A percentile compares a stretch with the other conserved stretches of the same genome.
phyloP scores from a whole-genome alignment of 1,140 invertebrate species.

The Dendrolimus punctatus region DNA sequence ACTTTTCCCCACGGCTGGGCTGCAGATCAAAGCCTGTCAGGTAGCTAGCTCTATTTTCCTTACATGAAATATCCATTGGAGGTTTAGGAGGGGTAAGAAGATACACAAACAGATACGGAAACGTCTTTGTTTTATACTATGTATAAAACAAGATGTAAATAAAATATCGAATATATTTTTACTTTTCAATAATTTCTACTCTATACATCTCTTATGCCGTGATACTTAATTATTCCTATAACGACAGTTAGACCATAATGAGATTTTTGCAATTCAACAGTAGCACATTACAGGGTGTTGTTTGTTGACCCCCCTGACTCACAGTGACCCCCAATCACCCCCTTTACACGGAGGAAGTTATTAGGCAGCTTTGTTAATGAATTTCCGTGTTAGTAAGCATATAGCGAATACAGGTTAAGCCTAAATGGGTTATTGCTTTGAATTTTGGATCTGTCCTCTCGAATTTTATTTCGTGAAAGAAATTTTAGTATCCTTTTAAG shows the following conservation, averaged over 20 bases:
- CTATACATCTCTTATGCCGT: slow-evolving; percentile 21
- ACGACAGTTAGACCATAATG: slow-evolving; percentile 69
- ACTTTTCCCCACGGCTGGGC: too few relatives aligned
- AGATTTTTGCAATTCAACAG: slow-evolving; percentile 70
- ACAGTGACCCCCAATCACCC: slow-evolving; percentile 18
- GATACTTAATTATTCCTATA: slow-evolving; percentile 66
- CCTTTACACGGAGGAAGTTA: slow-evolving; percentile 29
- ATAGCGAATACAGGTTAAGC: slow-evolving; percentile 14
- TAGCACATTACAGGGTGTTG: slow-evolving; percentile 60
- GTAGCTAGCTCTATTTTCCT: too few relatives aligned
- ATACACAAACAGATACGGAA: too few relatives aligned
- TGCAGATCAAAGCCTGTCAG: too few relatives aligned
- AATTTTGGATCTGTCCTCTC: too few relatives aligned
- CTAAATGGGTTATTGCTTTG: slow-evolving; percentile 8
- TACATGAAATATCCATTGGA: too few relatives aligned
- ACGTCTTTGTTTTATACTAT: too few relatives aligned
- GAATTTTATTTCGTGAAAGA: too few relatives aligned
- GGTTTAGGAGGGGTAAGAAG: too few relatives aligned
- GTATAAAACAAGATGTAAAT: too few relatives aligned
- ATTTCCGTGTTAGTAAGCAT: slow-evolving; percentile 28
- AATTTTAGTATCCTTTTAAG: too few relatives aligned
- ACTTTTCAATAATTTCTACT: slow-evolving; percentile 12
- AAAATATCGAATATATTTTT: not conserved
- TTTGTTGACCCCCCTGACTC: slow-evolving; percentile 41
- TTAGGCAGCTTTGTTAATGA: slow-evolving; percentile 51